These are phyloP conservation scores for Lasioglossum morio DNA, from an alignment of 2,888 invertebrate species.

Conservation along the genomic window DNA sequence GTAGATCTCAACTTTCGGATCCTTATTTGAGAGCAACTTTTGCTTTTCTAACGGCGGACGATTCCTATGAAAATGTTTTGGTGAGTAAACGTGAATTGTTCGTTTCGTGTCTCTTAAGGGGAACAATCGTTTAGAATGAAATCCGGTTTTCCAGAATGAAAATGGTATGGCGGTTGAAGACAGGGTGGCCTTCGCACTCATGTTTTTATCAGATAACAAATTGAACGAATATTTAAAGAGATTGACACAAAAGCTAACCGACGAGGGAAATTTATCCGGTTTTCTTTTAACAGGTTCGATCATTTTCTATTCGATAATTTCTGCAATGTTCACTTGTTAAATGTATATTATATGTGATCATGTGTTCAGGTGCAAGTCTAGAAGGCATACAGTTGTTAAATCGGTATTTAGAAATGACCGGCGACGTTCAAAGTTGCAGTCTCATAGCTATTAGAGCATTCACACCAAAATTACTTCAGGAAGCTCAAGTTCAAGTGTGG, in stretches of 20 bases:
- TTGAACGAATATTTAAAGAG: constrained; percentile 92
- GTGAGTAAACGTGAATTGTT: constrained; percentile 85
- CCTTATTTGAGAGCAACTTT: constrained; percentile 96
- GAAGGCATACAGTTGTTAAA: constrained; percentile 93
- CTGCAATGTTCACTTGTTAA: background rate
- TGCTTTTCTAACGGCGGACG: constrained; percentile 94
- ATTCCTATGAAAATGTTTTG: constrained; percentile 91
- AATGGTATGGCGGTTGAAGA: constrained; percentile 94
- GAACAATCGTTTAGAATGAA: background rate
- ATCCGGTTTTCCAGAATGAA: constrained; percentile 88
- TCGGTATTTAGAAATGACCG: constrained; percentile 93
- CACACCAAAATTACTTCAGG: constrained; percentile 89
- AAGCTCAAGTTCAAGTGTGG: constrained; percentile 89
- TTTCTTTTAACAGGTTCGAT: constrained; percentile 92
- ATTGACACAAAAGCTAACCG: constrained; percentile 89
- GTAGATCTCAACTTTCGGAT: constrained; percentile 93
- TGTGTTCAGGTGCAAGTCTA: constrained; percentile 87
- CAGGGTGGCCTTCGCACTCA: constrained; percentile 95
- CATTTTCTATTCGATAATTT: background rate
- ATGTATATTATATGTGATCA: background rate
- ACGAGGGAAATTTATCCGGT: constrained; percentile 93
- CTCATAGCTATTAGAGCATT: constrained; percentile 92
- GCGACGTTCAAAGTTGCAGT: constrained; percentile 96
- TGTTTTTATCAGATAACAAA: constrained; percentile 92
- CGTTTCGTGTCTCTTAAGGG: background rate